phyloP scores from a whole-genome alignment of 2,113 vertebrate species.

The Thunnus maccoyii region DNA sequence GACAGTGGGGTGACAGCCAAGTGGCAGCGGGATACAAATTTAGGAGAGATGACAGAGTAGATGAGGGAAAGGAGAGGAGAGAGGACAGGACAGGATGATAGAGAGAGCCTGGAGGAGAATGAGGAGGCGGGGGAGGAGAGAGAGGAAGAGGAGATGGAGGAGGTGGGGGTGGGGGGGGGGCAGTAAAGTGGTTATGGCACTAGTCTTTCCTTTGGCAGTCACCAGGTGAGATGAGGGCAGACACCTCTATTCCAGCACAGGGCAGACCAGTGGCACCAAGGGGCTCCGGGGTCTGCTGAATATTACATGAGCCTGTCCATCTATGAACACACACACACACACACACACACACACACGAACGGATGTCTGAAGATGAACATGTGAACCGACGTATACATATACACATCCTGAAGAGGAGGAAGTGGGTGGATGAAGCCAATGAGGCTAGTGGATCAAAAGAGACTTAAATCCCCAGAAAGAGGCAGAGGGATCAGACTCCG shows the following conservation, averaged over 20 bases:
- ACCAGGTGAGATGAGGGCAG: conserved; percentile 70
- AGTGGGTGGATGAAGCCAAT: conserved; percentile 9
- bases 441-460: conserved; percentile 20
- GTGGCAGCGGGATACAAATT: conserved; percentile 24
- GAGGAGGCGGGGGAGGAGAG: background rate
- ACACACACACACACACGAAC: background rate
- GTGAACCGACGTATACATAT: background rate
- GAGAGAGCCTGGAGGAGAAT: conserved; percentile 27
- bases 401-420: background rate
- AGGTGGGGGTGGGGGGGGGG: background rate
- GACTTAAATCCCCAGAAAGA: conserved; percentile 17
- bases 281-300: conserved; percentile 66
- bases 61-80: conserved; percentile 7
- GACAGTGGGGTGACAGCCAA: conserved; percentile 10
- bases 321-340: conserved; percentile 50
- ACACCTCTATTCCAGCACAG: conserved; percentile 65
- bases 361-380: conserved; percentile 22
- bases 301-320: conserved; percentile 79
- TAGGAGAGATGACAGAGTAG: conserved; percentile 34
- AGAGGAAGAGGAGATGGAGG: background rate
- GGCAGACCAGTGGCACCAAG: conserved; percentile 54
- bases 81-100: conserved; percentile 18
- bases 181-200: conserved; percentile 60
- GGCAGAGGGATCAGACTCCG: background rate
- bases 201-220: conserved; percentile 57